These are phyloP conservation scores for Muschampia plurimacula DNA, from an alignment of 2,888 invertebrate species.

Conservation along the genomic window DNA sequence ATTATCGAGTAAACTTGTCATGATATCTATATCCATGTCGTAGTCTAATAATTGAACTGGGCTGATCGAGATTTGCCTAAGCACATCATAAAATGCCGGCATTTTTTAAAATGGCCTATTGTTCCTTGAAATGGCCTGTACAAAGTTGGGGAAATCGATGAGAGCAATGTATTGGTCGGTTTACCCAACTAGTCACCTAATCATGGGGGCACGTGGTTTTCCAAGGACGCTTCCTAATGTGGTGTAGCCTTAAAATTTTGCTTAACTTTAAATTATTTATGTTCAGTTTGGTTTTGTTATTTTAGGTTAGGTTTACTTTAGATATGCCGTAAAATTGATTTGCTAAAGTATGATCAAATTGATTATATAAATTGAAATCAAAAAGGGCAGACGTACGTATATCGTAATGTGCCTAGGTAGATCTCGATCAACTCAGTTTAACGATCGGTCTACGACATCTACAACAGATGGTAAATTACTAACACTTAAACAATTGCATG, in stretches of 20 bases:
- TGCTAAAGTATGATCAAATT: no score
- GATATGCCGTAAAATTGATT: no score
- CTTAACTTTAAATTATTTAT: no score
- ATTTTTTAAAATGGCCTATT: neutral
- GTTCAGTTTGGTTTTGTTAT: neutral
- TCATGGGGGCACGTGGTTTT: no score
- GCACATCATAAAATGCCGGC: neutral
- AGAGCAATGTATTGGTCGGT: no score
- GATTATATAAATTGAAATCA: no score
- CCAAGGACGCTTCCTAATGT: no score
- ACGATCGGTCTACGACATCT: neutral
- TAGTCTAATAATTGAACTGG: neutral
- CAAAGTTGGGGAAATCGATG: neutral
- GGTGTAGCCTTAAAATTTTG: no score
- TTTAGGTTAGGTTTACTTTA: no score
- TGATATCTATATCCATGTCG: neutral
- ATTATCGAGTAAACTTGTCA: conserved; percentile 25
- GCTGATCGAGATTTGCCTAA: neutral
- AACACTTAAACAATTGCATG: conserved; percentile 24
- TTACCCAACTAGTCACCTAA: no score
- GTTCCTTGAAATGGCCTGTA: neutral
- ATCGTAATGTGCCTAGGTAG: neutral
- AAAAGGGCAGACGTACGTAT: no score
- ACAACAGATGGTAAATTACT: conserved; percentile 4
- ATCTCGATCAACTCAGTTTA: neutral